Evolutionary conservation across 1,140 invertebrate species (phyloP), one percentile per base, ranked within the genome.

Genomic region (Euschistus heros): DNA sequence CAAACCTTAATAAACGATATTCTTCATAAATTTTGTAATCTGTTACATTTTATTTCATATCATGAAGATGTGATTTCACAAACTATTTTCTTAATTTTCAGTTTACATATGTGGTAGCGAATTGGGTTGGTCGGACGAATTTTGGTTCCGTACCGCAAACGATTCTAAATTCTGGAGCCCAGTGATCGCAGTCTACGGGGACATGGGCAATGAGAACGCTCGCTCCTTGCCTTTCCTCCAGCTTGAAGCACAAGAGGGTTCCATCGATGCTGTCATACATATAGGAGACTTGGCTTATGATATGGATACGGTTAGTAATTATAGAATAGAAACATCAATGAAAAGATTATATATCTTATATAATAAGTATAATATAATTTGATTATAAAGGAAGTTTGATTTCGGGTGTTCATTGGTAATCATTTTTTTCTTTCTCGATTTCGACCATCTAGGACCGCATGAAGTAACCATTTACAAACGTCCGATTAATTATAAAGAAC

Each of bases 251-350:
- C 83, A 92, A 72, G 77, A 79, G 33, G 87, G 82, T n/a, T 75
- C 84, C 69, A 94, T 92, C 75, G 91, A 98, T 78, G 82, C 88
- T 67, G 85, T 93, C 64, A 79, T 97, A 57, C 94, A 98, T 79
- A 89, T 95, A 66, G 94, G 94, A 0, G 93, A 96, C 81, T 91
- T 98, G 80, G 94, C 94, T 0, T 98, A 98, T 78, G 90, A 98
- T 75, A 91, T 98, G 88, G 78, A 93, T 76, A 79, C 83, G 1
- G 84, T 85, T 78, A 78, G 79, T 72, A 64, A 57, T 60, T 60
- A 17, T 13, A 10, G 54, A 14, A 57, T 18, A 15, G 14, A 24
- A 10, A 13, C 14, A 13, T 22, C 22, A 18, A 13, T 26, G 24
- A 62, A 62, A 15, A 26, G 13, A 62, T 13, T 63, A 17, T 7